Conservation (phyloP, 2,797 vertebrate genomes). For the Tokudaia muenninki region DNA sequence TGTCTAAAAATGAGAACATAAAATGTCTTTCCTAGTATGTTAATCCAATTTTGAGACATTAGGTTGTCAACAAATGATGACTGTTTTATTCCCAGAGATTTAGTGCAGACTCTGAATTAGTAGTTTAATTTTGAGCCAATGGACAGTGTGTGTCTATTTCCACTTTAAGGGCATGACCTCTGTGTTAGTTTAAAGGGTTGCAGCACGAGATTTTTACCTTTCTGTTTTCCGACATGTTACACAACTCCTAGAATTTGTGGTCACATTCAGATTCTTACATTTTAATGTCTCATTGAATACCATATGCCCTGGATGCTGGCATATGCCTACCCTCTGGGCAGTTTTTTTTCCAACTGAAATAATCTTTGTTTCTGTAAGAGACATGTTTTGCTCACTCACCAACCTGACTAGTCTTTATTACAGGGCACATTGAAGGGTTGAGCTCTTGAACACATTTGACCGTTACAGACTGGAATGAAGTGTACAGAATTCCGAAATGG, state of each 20-base stretch:
- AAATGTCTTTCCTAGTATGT: constrained; percentile 3
- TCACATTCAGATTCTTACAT: neutral
- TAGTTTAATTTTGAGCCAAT: constrained; percentile 11
- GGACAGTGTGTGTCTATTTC: constrained; percentile 1
- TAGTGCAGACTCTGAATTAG: constrained; percentile 37
- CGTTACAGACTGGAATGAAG: neutral
- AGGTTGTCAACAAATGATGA: neutral
- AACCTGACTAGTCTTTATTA: neutral
- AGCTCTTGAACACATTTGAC: constrained; percentile 35
- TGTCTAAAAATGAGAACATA: neutral
- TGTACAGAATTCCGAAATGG: neutral
- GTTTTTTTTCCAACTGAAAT: neutral
- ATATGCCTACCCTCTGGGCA: neutral
- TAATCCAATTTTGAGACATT: constrained; percentile 9
- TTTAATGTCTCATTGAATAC: neutral
- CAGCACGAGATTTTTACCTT: neutral
- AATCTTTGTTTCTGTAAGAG: neutral
- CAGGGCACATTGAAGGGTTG: neutral
- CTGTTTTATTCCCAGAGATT: constrained; percentile 30
- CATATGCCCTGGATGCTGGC: neutral
- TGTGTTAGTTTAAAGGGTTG: neutral
- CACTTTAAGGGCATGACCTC: neutral
- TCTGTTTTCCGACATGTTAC: neutral
- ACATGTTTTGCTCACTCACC: neutral
- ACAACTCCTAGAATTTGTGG: neutral